Evolutionary conservation across 2,797 vertebrate species (phyloP), one percentile per base, ranked within the genome.

Genomic region (Tragelaphus eurycerus): DNA sequence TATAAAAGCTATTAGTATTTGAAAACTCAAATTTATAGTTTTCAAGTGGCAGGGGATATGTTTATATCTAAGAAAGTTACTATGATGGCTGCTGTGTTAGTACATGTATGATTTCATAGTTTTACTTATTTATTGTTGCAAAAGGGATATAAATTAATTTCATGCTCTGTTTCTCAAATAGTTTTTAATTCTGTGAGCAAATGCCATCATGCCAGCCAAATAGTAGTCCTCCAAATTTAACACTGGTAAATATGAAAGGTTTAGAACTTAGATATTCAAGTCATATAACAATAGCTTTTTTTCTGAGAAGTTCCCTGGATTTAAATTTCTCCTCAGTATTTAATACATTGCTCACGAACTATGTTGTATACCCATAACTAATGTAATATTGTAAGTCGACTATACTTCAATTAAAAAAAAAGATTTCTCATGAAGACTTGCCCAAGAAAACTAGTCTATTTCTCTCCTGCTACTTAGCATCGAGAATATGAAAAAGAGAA

Each of bases 91-190:
- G 19, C 93, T 67, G 19, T 95, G 83, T 95, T 93, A 43, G 38
- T 67, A 55, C 0, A 23, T 89, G 93, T 93, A 4, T 1, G 25
- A 59, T 86, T 93, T 97, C 57, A 19, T 95, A 95, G 83, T 98
- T 98, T 97, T 96, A 50, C 74, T 93, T 90, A 46, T 78, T 23
- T 97, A 86, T 98, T 98, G 76, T 98, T 98, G 97, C 96, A 92
- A 98, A 98, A 98, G 95, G 74, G 93, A 98, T 98, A 97, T 97
- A 98, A 98, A 97, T 96, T 98, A 97, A 98, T 98, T 99, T 98
- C 96, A 98, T 98, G 98, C 96, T 98, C 97, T 98, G 85, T 98
- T 98, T 97, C 97, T 96, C 71, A 97, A 92, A 98, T 96, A 97
- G 90, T 98, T 98, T 98, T 95, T 86, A 97, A 93, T 46, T 98